These are phyloP conservation scores for Microtus oregoni DNA, from an alignment of 2,113 vertebrate species.

Conservation along the genomic window DNA sequence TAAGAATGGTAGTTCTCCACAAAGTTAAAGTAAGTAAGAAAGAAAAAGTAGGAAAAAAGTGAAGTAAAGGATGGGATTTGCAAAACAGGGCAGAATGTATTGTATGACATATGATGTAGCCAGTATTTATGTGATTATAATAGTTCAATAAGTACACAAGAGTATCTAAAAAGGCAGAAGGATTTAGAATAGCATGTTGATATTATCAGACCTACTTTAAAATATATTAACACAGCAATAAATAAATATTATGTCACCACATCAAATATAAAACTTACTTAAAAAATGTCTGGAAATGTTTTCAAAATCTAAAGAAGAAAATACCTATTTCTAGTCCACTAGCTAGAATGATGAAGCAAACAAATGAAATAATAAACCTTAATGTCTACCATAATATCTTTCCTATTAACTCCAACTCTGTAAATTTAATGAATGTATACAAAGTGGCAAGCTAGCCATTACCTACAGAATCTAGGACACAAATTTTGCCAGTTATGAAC, in stretches of 20 bases:
- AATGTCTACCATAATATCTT: slow-evolving; percentile 24
- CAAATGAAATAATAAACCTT: neutral
- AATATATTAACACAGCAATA: neutral
- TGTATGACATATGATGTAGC: neutral
- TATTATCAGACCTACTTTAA: neutral
- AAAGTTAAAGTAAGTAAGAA: neutral
- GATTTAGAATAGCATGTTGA: neutral
- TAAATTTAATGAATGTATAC: neutral
- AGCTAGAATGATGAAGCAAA: neutral
- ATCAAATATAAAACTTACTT: neutral
- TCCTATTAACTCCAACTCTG: neutral
- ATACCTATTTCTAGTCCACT: neutral
- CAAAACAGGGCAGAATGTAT: neutral
- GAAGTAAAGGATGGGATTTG: neutral
- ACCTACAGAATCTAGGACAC: neutral
- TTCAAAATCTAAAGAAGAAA: neutral
- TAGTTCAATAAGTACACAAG: neutral
- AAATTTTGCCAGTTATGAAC: rapidly evolving
- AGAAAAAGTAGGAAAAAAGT: neutral
- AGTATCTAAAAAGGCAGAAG: neutral
- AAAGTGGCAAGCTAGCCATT: neutral
- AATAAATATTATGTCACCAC: neutral
- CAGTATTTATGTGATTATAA: neutral
- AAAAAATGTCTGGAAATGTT: neutral
- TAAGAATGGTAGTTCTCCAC: neutral